These are phyloP conservation scores for Valencia hispanica DNA, from an alignment of 2,797 vertebrate genomes.

Conservation along the genomic window DNA sequence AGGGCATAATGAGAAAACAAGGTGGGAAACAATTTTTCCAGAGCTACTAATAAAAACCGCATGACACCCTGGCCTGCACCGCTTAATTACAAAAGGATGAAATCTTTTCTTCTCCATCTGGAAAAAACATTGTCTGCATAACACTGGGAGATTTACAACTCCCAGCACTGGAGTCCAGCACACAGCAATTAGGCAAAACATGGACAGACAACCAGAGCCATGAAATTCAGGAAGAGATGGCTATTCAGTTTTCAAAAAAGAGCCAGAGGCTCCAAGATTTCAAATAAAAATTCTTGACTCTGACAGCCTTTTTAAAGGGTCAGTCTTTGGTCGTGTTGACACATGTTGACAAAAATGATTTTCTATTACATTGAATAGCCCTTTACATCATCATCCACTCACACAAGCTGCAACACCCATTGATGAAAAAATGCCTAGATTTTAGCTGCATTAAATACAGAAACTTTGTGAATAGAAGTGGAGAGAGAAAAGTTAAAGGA, in stretches of 20 bases:
- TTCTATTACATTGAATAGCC: slow-evolving; percentile 25
- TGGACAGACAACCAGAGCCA: slow-evolving; percentile 70
- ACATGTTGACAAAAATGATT: slow-evolving; percentile 22
- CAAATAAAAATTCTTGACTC: slow-evolving; percentile 61
- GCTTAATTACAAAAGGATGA: slow-evolving; percentile 90
- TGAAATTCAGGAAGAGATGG: slow-evolving; percentile 64
- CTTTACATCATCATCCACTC: slow-evolving; percentile 23
- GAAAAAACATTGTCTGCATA: slow-evolving; percentile 84
- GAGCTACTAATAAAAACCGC: slow-evolving; percentile 81
- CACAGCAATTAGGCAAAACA: slow-evolving; percentile 82
- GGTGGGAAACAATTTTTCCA: slow-evolving; percentile 81
- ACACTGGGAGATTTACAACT: slow-evolving; percentile 84
- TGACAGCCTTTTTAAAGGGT: slow-evolving; percentile 34
- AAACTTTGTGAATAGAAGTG: slow-evolving; percentile 46
- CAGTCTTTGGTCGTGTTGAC: slow-evolving; percentile 20
- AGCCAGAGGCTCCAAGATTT: slow-evolving; percentile 43
- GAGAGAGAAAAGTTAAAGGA: slow-evolving; percentile 37
- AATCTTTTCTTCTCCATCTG: slow-evolving; percentile 87
- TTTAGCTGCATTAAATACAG: slow-evolving; percentile 21
- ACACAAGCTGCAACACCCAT: neutral
- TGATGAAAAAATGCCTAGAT: neutral
- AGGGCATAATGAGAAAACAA: slow-evolving; percentile 85
- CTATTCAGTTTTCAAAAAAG: slow-evolving; percentile 51
- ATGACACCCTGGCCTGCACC: slow-evolving; percentile 82
- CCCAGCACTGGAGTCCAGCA: slow-evolving; percentile 78